Evolutionary conservation across 2,888 invertebrate species (phyloP).

Genomic region (Escarpia spicata): DNA sequence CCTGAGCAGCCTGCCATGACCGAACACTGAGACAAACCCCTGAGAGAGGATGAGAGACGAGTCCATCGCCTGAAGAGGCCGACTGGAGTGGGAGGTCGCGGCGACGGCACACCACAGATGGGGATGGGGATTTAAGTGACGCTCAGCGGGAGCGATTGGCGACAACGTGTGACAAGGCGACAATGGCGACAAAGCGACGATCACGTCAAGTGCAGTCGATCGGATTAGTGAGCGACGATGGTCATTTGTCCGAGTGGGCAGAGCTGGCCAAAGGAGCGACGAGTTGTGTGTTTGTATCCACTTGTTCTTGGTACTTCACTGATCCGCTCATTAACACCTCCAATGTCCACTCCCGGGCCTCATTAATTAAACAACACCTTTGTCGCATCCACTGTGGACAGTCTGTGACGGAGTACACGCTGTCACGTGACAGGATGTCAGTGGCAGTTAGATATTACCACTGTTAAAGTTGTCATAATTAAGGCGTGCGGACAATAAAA

Average conservation of each 20-base stretch:
- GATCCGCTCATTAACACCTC: not conserved
- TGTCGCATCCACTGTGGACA: not conserved
- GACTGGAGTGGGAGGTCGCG: not conserved
- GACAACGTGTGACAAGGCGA: not conserved
- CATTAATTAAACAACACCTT: not conserved
- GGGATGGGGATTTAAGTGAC: not conserved
- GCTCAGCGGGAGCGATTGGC: not conserved
- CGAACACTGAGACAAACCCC: not conserved
- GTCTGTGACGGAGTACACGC: not conserved
- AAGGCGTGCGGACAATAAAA: not conserved
- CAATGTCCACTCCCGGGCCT: not conserved
- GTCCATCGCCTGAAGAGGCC: not conserved
- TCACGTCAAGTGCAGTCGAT: not conserved
- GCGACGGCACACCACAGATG: not conserved
- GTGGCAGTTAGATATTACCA: not conserved
- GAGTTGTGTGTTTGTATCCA: not conserved
- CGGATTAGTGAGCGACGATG: conserved; percentile 10
- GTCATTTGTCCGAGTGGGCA: not conserved
- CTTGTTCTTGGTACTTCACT: not conserved
- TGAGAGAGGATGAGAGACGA: no score
- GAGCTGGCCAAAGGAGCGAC: not conserved
- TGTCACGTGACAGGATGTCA: not conserved
- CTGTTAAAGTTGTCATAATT: not conserved
- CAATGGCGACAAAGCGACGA: conserved; percentile 12
- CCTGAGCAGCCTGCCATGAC: not conserved